Conservation (phyloP, 35 echinoderm and acorn worm genomes). For the Apostichopus californicus region DNA sequence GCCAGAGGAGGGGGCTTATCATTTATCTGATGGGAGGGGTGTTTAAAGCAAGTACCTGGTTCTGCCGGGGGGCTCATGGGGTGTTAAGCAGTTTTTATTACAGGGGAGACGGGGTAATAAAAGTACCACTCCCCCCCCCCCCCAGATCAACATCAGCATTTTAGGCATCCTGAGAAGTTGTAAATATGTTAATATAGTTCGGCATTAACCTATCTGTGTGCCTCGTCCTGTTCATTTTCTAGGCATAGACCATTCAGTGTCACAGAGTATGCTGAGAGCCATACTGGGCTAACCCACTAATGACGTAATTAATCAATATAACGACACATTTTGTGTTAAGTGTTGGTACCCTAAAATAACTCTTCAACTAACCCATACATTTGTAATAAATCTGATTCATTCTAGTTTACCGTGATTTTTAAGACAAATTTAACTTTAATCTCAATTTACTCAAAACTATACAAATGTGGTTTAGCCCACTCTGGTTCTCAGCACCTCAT, state of each 20-base stretch:
- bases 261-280: background rate
- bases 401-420: background rate
- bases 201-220: background rate
- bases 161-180: background rate
- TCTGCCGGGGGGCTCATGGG: background rate
- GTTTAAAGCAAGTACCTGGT: background rate
- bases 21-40: background rate
- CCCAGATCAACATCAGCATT: background rate
- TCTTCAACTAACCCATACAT: background rate
- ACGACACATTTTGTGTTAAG: background rate
- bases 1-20: background rate
- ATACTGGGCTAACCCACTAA: constrained; percentile 30
- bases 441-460: background rate
- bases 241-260: background rate
- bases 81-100: background rate
- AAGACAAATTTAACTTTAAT: constrained; percentile 9
- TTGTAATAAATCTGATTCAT: background rate
- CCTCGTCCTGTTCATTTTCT: background rate
- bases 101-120: background rate
- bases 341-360: background rate
- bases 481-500: background rate
- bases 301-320: background rate
- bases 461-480: constrained; percentile 20
- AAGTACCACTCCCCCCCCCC: background rate
- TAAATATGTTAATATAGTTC: constrained; percentile 14